These are phyloP conservation scores for Lasius platythorax DNA, from an alignment of 2,888 invertebrate species.

Conservation along the genomic window DNA sequence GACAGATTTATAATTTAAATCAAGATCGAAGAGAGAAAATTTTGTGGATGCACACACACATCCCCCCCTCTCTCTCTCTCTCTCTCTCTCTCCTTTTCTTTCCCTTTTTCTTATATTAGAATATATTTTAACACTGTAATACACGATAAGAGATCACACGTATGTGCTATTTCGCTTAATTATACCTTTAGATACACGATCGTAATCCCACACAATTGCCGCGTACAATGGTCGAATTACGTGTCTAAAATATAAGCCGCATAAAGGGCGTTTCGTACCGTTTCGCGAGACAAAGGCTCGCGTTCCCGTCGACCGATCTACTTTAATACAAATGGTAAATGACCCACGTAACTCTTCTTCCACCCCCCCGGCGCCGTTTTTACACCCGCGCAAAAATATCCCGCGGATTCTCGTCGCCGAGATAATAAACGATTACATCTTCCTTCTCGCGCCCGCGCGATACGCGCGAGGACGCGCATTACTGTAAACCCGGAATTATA, in stretches of 20 bases:
- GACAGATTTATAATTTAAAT: slow-evolving; percentile 3
- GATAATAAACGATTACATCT: slow-evolving; percentile 47
- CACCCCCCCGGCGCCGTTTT: slow-evolving; percentile 8
- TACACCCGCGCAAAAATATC: slow-evolving; percentile 13
- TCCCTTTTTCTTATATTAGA: neutral
- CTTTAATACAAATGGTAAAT: slow-evolving; percentile 43
- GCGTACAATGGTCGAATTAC: slow-evolving; percentile 25
- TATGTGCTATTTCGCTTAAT: slow-evolving; percentile 17
- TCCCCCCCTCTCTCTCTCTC: neutral
- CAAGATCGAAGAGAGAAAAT: neutral
- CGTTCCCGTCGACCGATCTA: slow-evolving; percentile 28
- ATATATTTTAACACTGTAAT: neutral
- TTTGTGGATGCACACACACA: neutral
- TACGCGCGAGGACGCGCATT: slow-evolving; percentile 13
- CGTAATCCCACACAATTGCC: slow-evolving; percentile 16
- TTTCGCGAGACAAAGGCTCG: slow-evolving; percentile 34
- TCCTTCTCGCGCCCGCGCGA: slow-evolving; percentile 1
- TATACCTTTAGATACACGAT: slow-evolving; percentile 23
- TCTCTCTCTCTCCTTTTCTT: neutral
- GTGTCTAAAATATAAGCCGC: slow-evolving; percentile 30
- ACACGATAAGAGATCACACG: neutral
- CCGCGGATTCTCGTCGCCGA: slow-evolving; percentile 38
- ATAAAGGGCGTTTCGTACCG: neutral
- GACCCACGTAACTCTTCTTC: slow-evolving; percentile 45
- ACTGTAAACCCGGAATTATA: slow-evolving; percentile 38